phyloP scores from a whole-genome alignment of 1,140 invertebrate genomes.

The Cardiocondyla obscurior region DNA sequence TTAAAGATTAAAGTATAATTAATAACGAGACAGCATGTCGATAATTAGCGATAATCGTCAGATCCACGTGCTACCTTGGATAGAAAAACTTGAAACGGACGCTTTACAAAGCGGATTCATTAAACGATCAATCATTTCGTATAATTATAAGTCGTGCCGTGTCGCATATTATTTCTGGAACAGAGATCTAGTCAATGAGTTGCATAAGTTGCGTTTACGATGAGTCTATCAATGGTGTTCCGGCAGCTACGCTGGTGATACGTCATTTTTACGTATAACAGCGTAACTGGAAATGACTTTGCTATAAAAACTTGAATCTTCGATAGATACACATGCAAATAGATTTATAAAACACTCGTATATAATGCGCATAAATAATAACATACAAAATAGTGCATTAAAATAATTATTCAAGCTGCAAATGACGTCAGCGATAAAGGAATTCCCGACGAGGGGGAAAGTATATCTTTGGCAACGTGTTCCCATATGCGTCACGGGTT shows the following conservation, averaged over 20 bases:
- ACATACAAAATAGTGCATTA: background rate
- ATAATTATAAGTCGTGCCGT: background rate
- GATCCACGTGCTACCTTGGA: background rate
- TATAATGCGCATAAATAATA: background rate
- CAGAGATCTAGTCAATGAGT: background rate
- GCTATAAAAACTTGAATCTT: background rate
- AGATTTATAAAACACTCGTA: too few relatives aligned
- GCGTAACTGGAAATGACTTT: background rate
- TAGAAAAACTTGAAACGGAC: background rate
- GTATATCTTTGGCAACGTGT: background rate
- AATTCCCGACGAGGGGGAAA: background rate
- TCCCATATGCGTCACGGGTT: background rate
- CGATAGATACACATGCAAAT: too few relatives aligned
- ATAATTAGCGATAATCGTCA: background rate
- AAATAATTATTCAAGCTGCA: background rate
- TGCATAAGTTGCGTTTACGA: background rate
- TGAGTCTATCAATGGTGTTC: background rate
- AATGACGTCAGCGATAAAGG: conserved; percentile 21
- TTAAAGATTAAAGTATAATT: background rate
- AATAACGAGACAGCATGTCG: background rate
- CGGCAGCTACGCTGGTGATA: background rate
- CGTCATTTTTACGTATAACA: background rate
- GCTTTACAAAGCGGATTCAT: background rate
- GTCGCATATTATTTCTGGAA: conserved; percentile 25
- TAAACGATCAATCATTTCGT: background rate